Base-by-base conservation (phyloP, 2,113 vertebrate species). In the Apodemus speciosus region DNA sequence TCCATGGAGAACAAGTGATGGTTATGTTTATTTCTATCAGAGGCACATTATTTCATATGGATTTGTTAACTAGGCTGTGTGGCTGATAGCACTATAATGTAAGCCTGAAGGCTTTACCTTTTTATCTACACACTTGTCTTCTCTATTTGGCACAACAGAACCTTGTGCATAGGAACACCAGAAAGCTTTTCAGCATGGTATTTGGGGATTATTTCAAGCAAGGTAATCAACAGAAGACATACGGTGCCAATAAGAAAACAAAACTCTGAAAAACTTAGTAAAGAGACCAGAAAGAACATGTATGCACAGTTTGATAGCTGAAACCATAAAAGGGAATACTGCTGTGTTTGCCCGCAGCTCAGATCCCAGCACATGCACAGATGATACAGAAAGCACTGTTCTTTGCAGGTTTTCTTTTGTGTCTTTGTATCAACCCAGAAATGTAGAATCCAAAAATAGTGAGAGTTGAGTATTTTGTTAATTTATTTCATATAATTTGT, bases 61-160 rank as follows among this genome's bases (percentile, higher is more conserved):
- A 73, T 91, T 58, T 66, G 49, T 81, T 91, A 81, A 89, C 73
- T 86, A 58, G 49, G 94, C 88, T 20, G 76, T 21, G 35, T 66
- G 58, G 40, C n/a, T 58, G 84, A 69, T 16, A 85, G 16, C 75
- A 56, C 35, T 79, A 2, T 77, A 83, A 62, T 86, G 95, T 27
- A 40, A 75, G 14, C 32, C 16, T 81, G 69, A 51, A 64, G 32
- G 30, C n/a, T n/a, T n/a, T 53, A 62, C n/a, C n/a, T n/a, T 58
- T 43, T 88, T 72, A 40, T 76, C 9, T 66, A 66, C 40, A 76
- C 10, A 58, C 14, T 49, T 58, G 25, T 71, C 18, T 80, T 72
- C 68, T 92, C 43, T 88, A 2, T 75, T 85, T 85, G 68, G 11
- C 38, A 77, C 14, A 66, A n/a, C n/a, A n/a, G 18, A 94, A 3